Evolutionary conservation across 2,113 vertebrate species (phyloP), one percentile per base, ranked within the genome.

Genomic region (Rallus limicola): DNA sequence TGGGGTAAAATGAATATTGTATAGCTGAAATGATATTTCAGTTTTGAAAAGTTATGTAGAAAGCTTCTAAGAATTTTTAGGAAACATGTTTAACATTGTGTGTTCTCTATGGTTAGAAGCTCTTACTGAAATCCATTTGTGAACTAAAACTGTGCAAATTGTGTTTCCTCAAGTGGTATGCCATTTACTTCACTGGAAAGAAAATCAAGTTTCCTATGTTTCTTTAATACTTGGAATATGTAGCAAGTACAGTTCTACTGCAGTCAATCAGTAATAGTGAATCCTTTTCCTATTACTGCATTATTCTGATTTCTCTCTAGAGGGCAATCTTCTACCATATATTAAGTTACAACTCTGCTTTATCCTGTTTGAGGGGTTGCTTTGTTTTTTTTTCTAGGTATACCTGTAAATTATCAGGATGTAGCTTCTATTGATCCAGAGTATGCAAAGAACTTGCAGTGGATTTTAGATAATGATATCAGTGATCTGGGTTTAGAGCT

Each of bases 391-490:
- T 93, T 79, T 83, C 62, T 97, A 99, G 99, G 99, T 53, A 99
- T 99, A 97, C 99, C 99, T 78, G 99, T 99, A 92, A 99, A 99
- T 98, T 99, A 99, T 95, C 99, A 99, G 96, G 99, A 99, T 94
- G 99, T 99, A 92, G 99, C 99, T 10, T 99, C 99, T 95, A 99
- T 99, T 82, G 99, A 99, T 98, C 99, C 99, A 79, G 99, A 99
- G 89, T 99, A 99, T 92, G 99, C 99, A 48, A 99, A 99, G 97
- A 99, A 99, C 95, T 97, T 99, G 81, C 99, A 99, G 88, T 99
- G 99, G 99, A 99, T 99, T 97, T 98, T 99, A 97, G 99, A 99
- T 98, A 99, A 99, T 86, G 99, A 99, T 97, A 99, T 99, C 97
- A 99, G 99, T 95, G 99, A 99, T 92, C 97, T 99, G 90, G 99